Conservation (phyloP, 2,797 vertebrate genomes). For the Spondyliosoma cantharus region DNA sequence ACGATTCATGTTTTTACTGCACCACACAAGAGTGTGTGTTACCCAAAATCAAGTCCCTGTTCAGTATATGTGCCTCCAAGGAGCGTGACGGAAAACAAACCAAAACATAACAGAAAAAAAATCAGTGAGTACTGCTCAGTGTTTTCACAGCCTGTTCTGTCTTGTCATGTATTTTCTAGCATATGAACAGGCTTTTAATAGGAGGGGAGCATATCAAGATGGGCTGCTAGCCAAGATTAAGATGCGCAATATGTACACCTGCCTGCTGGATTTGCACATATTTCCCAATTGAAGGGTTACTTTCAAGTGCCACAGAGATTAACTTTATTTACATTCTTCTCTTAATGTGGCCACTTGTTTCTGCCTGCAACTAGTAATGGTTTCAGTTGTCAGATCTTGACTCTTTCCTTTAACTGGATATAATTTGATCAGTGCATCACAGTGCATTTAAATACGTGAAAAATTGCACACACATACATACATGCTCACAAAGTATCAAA, state of each 20-base stretch:
- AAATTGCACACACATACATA: background rate
- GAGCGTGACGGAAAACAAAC: constrained; percentile 32
- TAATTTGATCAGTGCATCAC: constrained; percentile 6
- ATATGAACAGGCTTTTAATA: constrained; percentile 21
- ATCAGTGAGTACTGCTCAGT: constrained; percentile 14
- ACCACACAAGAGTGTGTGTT: constrained; percentile 15
- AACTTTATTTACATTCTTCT: constrained; percentile 18
- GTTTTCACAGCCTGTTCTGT: constrained; percentile 40
- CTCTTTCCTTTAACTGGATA: background rate
- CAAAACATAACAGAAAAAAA: constrained; percentile 13
- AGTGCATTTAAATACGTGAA: background rate
- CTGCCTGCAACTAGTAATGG: background rate
- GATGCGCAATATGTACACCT: constrained; percentile 17
- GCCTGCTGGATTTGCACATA: constrained; percentile 19
- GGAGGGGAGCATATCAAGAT: constrained; percentile 23
- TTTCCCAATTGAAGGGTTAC: background rate
- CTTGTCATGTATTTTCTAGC: constrained; percentile 47
- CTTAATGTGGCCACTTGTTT: background rate
- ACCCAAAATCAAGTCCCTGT: constrained; percentile 13
- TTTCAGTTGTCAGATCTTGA: constrained; percentile 3
- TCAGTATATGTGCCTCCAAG: constrained; percentile 23
- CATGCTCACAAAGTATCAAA: constrained; percentile 4
- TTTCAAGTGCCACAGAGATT: constrained; percentile 2
- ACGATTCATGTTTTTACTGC: background rate
- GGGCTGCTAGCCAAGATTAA: constrained; percentile 42